Base-by-base conservation (phyloP, 1,140 invertebrate genomes). In the Cotesia chilonis region DNA sequence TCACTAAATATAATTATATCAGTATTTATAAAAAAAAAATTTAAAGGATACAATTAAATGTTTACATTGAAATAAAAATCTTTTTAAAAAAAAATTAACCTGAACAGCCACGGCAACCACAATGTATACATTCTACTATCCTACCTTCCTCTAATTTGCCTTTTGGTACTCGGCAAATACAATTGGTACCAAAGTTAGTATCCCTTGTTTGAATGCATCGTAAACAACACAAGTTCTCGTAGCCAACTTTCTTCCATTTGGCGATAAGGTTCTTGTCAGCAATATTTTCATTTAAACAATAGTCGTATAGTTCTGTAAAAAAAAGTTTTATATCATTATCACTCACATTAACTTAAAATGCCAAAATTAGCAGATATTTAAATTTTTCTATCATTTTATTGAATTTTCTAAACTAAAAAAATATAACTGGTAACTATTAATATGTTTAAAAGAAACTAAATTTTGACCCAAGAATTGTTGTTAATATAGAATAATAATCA, bases 221-320 rank as follows among this genome's bases (percentile, higher is more conserved):
- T n/a, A 99, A 87, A 85, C 98, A 99, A 81, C 98, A 99, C 4
- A 99, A 87, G 84, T 99, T 99, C 87, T 99, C 98, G 88, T 99
- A 99, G 0, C 98, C 98, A 76, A 96, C 95, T 86, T 99, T 99
- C 84, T 99, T 99, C 98, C 98, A 99, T 84, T 99, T 99, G 0
- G 98, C 98, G 79, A 99, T 99, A 1, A 99, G 87, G 83, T 99
- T 98, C 74, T 92, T 93, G 84, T 99, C 98, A 0, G 98, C 98
- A 74, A 99, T 97, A 81, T 97, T 97, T 85, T 99, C 96, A 78
- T 96, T 95, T 1, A 99, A 80, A 78, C 98, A 99, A 81, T 97
- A 99, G 68, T 99, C 96, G 82, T 99, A 99, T 0, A 99, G 84
- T 85, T 99, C 98, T 92, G 83, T 17, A 68, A 90, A 88, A 78